Evolutionary conservation across 2,797 vertebrate species (phyloP), one percentile per base, ranked within the genome.

Genomic region (Sandelia bainsii): DNA sequence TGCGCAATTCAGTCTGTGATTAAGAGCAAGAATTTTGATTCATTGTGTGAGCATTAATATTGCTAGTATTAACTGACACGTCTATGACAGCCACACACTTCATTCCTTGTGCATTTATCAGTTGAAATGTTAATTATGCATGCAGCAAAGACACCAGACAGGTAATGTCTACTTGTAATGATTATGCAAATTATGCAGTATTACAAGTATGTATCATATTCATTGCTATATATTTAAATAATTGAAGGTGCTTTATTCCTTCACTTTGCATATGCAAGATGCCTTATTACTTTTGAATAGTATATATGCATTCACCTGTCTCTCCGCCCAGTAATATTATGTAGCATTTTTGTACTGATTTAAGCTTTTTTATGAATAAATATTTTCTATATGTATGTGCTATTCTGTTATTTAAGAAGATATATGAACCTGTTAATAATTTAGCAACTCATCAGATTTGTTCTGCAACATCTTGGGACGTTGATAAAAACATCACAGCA

Each of bases 271-370:
- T 90, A 91, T 94, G 92, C 92, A 94, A 92, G 87, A 95, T 88
- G 92, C 92, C 94, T 94, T 93, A 93, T 90, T 90, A 92, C 78
- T 67, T 83, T 85, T 84, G 86, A 85, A 76, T 78, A 79, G 76
- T 90, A 91, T 90, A 75, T 88, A 85, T 87, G 85, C 88, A 89
- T 87, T 89, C 72, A 86, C 88, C 85, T 76, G 74, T 88, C 79
- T 89, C 85, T 93, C 91, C 76, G 88, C 93, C 93, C 93, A 93
- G 92, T 93, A 89, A 92, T 93, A 93, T 85, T 90, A 94, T 95
- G 95, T 95, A 95, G 94, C 94, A 95, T 92, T 94, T 92, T 95
- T 93, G 80, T 93, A 93, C 85, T 90, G 85, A 81, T 93, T 89
- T 94, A 94, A 94, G 85, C 85, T 75, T 93, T 93, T 93, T 78